phyloP scores from a whole-genome alignment of 2,113 vertebrate genomes.

The Xenus cinereus region DNA sequence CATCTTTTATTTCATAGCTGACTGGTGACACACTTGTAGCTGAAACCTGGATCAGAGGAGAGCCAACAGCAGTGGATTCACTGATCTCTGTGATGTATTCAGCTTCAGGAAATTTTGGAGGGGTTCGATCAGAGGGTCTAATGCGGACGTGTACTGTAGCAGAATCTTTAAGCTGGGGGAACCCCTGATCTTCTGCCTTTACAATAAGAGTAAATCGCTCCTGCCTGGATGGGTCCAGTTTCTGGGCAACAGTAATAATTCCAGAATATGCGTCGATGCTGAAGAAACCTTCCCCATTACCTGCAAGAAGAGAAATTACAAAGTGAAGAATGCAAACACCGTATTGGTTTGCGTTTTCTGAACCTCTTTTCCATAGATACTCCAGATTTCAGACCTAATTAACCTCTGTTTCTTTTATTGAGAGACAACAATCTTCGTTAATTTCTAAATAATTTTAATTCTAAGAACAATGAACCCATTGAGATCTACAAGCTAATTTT shows the following conservation, averaged over 20 bases:
- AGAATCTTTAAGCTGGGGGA: slow-evolving; percentile 83
- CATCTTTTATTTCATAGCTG: slow-evolving; percentile 87
- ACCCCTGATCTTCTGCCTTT: slow-evolving; percentile 89
- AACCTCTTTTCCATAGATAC: background rate
- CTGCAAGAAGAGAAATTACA: slow-evolving; percentile 74
- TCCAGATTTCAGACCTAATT: background rate
- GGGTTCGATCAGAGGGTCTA: slow-evolving; percentile 81
- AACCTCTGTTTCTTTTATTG: background rate
- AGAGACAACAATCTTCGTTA: background rate
- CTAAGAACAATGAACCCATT: slow-evolving; percentile 17
- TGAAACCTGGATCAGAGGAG: slow-evolving; percentile 80
- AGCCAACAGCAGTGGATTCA: slow-evolving; percentile 79
- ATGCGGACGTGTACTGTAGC: slow-evolving; percentile 80
- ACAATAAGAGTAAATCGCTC: slow-evolving; percentile 83
- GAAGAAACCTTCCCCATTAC: slow-evolving; percentile 86
- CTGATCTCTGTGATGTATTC: slow-evolving; percentile 90
- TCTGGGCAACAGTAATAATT: slow-evolving; percentile 81
- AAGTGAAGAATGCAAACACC: background rate
- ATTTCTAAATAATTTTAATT: slow-evolving; percentile 14
- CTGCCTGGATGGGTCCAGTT: slow-evolving; percentile 74
- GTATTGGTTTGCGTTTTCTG: background rate
- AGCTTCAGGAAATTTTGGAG: slow-evolving; percentile 82
- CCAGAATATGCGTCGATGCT: slow-evolving; percentile 80
- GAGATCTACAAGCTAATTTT: background rate
- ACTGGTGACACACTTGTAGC: slow-evolving; percentile 83